Conservation (phyloP, 2,113 vertebrate genomes). For the Anolis carolinensis region DNA sequence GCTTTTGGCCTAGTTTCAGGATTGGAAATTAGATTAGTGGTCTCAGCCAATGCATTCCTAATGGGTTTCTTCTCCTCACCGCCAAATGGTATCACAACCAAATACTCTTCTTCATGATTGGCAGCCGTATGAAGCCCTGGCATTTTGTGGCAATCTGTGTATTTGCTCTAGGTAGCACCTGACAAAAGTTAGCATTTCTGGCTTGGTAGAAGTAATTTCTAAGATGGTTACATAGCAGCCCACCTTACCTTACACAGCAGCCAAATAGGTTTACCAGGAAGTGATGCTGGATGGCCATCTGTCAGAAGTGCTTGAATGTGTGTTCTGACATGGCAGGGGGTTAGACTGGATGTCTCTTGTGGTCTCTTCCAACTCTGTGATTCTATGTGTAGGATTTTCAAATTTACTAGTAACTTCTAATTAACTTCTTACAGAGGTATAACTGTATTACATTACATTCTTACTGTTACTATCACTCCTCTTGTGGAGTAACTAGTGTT, state of each 20-base stretch:
- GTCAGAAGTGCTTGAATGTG: no score
- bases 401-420: neutral
- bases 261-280: neutral
- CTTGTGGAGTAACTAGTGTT: no score
- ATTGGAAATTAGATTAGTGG: neutral
- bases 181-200: neutral
- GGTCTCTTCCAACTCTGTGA: neutral
- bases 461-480: no score
- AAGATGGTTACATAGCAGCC: neutral
- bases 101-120: accelerated
- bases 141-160: neutral
- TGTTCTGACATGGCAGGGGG: no score
- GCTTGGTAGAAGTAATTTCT: neutral
- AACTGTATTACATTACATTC: no score
- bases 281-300: no score
- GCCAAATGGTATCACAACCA: neutral
- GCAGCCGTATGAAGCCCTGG: neutral
- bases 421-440: neutral
- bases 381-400: neutral
- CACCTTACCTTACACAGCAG: neutral
- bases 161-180: neutral
- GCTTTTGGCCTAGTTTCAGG: neutral
- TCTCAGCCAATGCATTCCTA: neutral
- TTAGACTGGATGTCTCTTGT: no score
- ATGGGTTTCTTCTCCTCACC: neutral